Evolutionary conservation across 2,113 vertebrate genomes (phyloP).

Genomic region (Actenoides lindsayi): DNA sequence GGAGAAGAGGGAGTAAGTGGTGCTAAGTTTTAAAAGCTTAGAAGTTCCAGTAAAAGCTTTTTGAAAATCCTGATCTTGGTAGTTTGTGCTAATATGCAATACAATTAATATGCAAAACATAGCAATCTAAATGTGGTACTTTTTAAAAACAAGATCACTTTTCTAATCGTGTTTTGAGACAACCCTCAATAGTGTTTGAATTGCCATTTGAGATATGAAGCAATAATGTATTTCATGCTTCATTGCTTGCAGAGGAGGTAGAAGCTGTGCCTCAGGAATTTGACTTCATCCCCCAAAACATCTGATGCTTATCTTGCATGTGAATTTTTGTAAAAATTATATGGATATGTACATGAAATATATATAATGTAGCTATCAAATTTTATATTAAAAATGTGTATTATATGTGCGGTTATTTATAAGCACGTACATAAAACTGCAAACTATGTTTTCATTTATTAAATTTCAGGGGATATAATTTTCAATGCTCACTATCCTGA

Average conservation of each 20-base stretch:
- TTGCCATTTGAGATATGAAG: not conserved
- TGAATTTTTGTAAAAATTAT: not conserved
- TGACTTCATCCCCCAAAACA: constrained; percentile 43
- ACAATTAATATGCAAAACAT: not conserved
- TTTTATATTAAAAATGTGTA: not conserved
- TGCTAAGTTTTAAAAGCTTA: constrained; percentile 17
- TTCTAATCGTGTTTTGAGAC: not conserved
- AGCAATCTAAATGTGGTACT: not conserved
- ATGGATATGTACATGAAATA: not conserved
- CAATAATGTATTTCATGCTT: not conserved
- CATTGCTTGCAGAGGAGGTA: constrained; percentile 38
- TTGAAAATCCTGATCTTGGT: not conserved
- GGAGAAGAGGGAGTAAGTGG: not conserved
- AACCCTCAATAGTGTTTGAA: not conserved
- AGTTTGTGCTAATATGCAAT: not conserved
- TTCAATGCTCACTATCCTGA: constrained; percentile 96
- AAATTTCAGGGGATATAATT: constrained; percentile 93
- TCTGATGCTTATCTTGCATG: constrained; percentile 45
- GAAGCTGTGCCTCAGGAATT: constrained; percentile 9
- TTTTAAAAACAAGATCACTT: not conserved
- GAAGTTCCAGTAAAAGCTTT: not conserved
- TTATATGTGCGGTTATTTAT: not conserved
- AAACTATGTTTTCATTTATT: constrained; percentile 32
- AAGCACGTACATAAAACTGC: not conserved
- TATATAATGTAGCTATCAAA: not conserved